Base-by-base conservation (phyloP, 2,113 vertebrate genomes). In the Nibea albiflora region DNA sequence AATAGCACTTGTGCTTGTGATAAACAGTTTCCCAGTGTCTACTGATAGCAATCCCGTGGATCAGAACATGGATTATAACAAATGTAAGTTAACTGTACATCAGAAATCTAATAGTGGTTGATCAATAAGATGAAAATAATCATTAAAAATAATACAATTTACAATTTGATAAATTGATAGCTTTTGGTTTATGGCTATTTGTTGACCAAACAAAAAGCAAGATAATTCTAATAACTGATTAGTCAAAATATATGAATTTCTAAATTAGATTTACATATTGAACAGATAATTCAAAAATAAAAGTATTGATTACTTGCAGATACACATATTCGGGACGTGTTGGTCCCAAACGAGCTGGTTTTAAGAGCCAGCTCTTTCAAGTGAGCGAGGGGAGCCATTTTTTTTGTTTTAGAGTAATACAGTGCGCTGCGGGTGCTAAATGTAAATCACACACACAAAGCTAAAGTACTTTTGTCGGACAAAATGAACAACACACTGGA, bases 1-100 rank as follows among this genome's bases (percentile, higher is more conserved):
- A 88, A 67, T 16, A 19, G 64, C 70, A 70, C 24, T 80, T 84
- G 69, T 47, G 26, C 28, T 76, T 31, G 19, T 69, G 20, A 83
- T 65, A 53, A 84, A 84, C 46, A 52, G 22, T 64, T 86, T 80
- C 73, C 26, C 42, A 16, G 31, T 82, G 26, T 76, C n/a, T 80
- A 67, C 53, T 68, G 35, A 78, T 22, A 58, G 20, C 9, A 20
- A 47, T 28, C 22, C 19, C 14, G 9, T 47, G 22, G 56, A 63
- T 74, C 24, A 63, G 0, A 22, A 42, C 15, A 39, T 39, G 17
- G 52, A 65, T 64, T 52, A 19, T 20, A 39, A 61, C 26, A 57
- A 11, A 9, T 16, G 57, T n/a, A n/a, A n/a, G n/a, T n/a, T n/a
- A n/a, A 19, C 8, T 80, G 17, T 22, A 67, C 70, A 58, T 9